Evolutionary conservation across 2,888 invertebrate genomes (phyloP).

Genomic region (Actias luna): DNA sequence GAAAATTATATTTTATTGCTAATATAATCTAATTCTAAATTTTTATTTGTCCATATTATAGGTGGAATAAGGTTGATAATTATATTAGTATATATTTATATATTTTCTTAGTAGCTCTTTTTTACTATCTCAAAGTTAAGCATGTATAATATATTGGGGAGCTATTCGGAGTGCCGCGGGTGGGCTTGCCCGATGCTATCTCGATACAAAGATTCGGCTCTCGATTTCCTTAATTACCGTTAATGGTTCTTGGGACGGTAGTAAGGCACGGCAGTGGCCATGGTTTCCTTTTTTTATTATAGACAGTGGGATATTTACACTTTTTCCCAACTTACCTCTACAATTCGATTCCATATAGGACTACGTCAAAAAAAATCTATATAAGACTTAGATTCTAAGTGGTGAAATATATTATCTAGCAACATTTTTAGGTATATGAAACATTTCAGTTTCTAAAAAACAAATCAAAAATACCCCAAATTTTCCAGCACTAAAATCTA

Average conservation of each 20-base stretch:
- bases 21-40: conserved; percentile 39
- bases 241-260: conserved; percentile 62
- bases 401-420: too few species aligned
- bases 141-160: conserved; percentile 74
- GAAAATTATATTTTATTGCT: conserved; percentile 60
- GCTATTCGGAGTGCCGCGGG: conserved; percentile 50
- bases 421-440: too few species aligned
- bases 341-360: too few species aligned
- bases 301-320: background rate
- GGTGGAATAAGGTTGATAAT: conserved; percentile 27
- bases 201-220: conserved; percentile 67
- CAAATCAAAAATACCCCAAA: too few species aligned
- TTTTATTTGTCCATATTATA: conserved; percentile 24
- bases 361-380: too few species aligned
- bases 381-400: too few species aligned
- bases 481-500: too few species aligned
- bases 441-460: too few species aligned
- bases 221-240: conserved; percentile 77
- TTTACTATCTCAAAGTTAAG: conserved; percentile 32
- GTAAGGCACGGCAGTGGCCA: conserved; percentile 43
- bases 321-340: too few species aligned
- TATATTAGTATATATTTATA: background rate
- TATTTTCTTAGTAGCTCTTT: background rate
- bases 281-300: conserved; percentile 14
- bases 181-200: conserved; percentile 72